Base-by-base conservation (phyloP, 1,140 invertebrate species). In the Tenebrio molitor region DNA sequence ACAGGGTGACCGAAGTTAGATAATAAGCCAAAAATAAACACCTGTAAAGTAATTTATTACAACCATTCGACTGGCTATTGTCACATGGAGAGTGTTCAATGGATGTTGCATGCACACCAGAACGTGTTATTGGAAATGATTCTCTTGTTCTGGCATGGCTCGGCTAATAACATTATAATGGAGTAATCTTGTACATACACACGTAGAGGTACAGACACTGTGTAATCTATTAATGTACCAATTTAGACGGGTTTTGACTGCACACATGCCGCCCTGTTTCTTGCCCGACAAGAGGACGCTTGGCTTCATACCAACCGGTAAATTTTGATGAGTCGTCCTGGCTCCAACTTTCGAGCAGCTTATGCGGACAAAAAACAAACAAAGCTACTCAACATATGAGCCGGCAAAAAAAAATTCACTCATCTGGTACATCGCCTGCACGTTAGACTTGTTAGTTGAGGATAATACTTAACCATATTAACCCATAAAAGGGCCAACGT, bases 171-270 rank as follows among this genome's bases (percentile, higher is more conserved):
- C 44, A 23, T 58, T 58, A 58, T 58, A 58, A 58, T 58, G 50
- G 50, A 58, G 50, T 58, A 58, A 58, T 58, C 50, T 58, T 58
- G 50, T 58, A 58, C 21, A 58, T 58, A 58, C 50, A 58, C 23
- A 50, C 44, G 19, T 17, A 50, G 44, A 50, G 19, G 44, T 50
- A 50, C 17, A 50, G 44, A 19, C 44, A 58, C 50, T 5, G 23
- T 58, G 50, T 58, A 58, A 58, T 29, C 50, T 58, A 58, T 29
- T 29, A 58, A 58, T 29, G 23, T 58, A 14, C 12, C 23, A 58
- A 58, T 29, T 58, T 29, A 58, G 50, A 2, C n/a, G 1, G 23
- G 21, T 29, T 58, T 53, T 23, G 17, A 53, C 46, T 53, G 14
- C 46, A 53, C 46, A 53, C 8, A 53, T 58, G 50, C 10, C 19